Percentiles rank a stretch among this genome's conserved stretches.
Conservation (phyloP, 2,113 vertebrate species). For the Pachycephala philippinensis region DNA sequence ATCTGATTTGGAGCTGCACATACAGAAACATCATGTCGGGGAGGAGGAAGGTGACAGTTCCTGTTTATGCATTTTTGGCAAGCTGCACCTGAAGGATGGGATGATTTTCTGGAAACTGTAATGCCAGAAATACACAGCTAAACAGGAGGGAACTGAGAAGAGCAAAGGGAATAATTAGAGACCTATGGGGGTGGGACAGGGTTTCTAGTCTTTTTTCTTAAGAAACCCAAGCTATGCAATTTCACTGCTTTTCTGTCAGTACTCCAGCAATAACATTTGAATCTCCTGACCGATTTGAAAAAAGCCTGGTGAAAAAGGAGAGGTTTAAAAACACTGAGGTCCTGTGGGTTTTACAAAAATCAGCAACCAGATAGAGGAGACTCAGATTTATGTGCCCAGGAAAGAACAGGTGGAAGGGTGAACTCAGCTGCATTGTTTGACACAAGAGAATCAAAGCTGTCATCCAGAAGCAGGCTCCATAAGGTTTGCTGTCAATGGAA, state of each 20-base stretch:
- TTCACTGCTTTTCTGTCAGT: neutral
- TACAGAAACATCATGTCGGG: neutral
- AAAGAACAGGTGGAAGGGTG: neutral
- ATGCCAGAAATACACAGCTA: constrained; percentile 30
- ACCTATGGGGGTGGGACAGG: neutral
- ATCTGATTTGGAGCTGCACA: neutral
- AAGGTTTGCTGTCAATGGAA: neutral
- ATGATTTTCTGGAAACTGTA: constrained; percentile 40
- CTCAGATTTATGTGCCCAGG: neutral
- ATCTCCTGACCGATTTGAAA: neutral
- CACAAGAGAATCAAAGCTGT: neutral
- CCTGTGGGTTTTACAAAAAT: neutral
- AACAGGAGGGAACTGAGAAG: constrained; percentile 27
- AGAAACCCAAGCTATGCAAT: neutral
- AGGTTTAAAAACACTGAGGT: neutral
- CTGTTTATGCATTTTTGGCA: constrained; percentile 50
- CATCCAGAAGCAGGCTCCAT: neutral
- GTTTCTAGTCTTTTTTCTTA: neutral
- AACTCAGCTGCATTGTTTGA: neutral
- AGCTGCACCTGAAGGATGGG: constrained; percentile 38
- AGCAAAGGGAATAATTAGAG: constrained; percentile 37
- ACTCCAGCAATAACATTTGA: neutral
- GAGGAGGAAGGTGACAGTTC: constrained; percentile 58
- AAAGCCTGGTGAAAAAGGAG: neutral
- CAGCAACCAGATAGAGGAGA: neutral